phyloP scores from a whole-genome alignment of 2,797 vertebrate genomes.

The Oceanodroma leucorhoa region DNA sequence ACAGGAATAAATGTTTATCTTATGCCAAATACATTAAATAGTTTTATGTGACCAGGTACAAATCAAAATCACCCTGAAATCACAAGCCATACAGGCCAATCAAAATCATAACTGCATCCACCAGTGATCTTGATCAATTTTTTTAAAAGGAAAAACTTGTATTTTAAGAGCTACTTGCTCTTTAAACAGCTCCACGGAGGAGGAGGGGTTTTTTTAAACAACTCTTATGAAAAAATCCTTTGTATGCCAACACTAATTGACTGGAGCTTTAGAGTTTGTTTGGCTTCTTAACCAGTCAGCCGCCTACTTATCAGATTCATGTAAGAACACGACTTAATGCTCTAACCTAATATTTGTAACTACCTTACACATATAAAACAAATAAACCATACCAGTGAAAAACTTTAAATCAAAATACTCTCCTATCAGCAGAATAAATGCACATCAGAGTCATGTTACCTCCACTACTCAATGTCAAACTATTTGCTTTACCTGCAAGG shows the following conservation, averaged over 20 bases:
- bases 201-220: not conserved
- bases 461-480: not conserved
- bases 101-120: not conserved
- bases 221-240: not conserved
- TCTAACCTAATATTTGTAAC: not conserved
- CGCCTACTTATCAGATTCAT: not conserved
- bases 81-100: not conserved
- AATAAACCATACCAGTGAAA: not conserved
- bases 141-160: not conserved
- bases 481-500: not conserved
- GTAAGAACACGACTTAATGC: not conserved
- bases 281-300: not conserved
- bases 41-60: not conserved
- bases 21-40: not conserved
- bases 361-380: not conserved
- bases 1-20: not conserved
- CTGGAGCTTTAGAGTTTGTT: not conserved
- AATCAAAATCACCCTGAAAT: not conserved
- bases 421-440: not conserved
- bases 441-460: not conserved
- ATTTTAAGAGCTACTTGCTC: not conserved
- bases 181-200: not conserved
- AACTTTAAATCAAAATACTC: not conserved
- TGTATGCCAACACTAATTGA: not conserved
- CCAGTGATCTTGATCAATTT: not conserved